Evolutionary conservation across 2,888 invertebrate genomes (phyloP).

Genomic region (Caenorhabditis zanzibari): DNA sequence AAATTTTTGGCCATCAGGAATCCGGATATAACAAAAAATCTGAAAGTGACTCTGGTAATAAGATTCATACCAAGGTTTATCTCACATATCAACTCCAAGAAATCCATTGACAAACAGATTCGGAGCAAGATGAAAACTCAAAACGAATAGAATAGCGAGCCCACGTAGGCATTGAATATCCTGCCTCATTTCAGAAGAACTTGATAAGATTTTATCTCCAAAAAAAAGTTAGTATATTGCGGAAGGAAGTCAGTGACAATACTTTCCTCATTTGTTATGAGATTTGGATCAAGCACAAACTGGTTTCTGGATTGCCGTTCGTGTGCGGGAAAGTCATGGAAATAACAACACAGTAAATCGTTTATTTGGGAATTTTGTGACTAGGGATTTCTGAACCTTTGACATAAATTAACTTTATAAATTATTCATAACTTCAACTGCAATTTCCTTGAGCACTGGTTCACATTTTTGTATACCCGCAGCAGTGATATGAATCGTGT

Average conservation of each 20-base stretch:
- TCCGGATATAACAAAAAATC: slow-evolving; percentile 62
- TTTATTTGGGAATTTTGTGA: background rate
- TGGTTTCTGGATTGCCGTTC: background rate
- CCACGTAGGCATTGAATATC: slow-evolving; percentile 59
- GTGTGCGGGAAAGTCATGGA: background rate
- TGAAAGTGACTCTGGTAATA: background rate
- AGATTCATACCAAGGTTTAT: background rate
- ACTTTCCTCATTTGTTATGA: background rate
- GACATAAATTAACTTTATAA: background rate
- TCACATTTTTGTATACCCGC: slow-evolving; percentile 8
- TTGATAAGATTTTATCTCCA: background rate
- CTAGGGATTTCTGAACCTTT: background rate
- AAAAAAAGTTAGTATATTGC: background rate
- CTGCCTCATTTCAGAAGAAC: background rate
- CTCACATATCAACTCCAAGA: slow-evolving; percentile 60
- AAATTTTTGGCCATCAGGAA: slow-evolving; percentile 54
- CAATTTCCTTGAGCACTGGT: background rate
- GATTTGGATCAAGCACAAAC: background rate
- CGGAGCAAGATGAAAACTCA: slow-evolving; percentile 47
- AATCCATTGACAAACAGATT: slow-evolving; percentile 56
- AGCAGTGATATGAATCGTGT: background rate
- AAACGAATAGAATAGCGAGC: slow-evolving; percentile 41
- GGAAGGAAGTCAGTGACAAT: background rate
- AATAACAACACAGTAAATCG: background rate
- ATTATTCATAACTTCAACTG: background rate